A percentile compares a stretch with the other conserved stretches of the same genome.
Conservation (phyloP, 2,113 vertebrate species). For the Diadophis punctatus region DNA sequence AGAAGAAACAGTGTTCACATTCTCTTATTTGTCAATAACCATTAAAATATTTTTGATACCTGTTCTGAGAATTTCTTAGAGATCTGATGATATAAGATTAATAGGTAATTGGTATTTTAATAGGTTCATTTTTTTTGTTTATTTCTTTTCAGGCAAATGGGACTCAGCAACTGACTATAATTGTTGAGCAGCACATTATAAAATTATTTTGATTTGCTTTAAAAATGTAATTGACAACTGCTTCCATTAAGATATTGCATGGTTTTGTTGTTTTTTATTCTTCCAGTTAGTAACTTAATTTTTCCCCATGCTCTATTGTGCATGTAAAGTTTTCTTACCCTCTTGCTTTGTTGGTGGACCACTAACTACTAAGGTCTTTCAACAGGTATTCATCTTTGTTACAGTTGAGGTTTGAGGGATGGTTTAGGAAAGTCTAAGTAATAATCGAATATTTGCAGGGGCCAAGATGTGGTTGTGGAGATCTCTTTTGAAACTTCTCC, state of each 20-base stretch:
- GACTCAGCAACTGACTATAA: not conserved
- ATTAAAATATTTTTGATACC: not conserved
- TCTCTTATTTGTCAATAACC: not conserved
- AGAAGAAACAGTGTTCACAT: not conserved
- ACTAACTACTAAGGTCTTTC: not conserved
- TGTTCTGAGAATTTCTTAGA: not conserved
- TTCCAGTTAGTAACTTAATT: not conserved
- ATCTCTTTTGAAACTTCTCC: constrained; percentile 91
- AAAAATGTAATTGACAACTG: not conserved
- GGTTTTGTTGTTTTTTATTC: not conserved
- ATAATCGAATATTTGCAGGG: constrained; percentile 67
- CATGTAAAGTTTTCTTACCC: not conserved
- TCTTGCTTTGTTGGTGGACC: not conserved
- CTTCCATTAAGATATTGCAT: not conserved
- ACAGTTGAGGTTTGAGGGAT: not conserved
- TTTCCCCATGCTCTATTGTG: not conserved
- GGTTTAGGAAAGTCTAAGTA: not conserved
- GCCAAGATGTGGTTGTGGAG: constrained; percentile 88
- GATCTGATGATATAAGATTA: not conserved
- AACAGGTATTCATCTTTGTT: not conserved
- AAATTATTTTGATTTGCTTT: not conserved
- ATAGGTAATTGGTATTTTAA: not conserved
- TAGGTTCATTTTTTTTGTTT: not conserved
- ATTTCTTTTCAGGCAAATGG: not conserved
- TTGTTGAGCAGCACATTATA: not conserved